These are phyloP conservation scores for Colius striatus DNA, from an alignment of 2,113 vertebrate genomes.

Conservation along the genomic window DNA sequence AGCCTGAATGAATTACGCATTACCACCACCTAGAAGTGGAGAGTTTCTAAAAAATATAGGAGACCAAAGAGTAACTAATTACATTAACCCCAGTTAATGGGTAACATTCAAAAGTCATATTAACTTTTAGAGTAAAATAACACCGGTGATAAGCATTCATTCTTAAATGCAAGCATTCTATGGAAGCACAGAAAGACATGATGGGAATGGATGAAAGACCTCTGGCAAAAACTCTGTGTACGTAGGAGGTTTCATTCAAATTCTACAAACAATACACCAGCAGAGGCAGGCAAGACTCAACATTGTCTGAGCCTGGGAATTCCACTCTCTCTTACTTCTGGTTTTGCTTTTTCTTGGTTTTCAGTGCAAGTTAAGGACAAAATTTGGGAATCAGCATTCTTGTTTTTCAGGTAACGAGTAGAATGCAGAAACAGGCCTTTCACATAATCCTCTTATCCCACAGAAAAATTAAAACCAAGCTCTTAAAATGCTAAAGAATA, in stretches of 20 bases:
- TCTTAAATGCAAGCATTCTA: background rate
- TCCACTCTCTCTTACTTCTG: background rate
- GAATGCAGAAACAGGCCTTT: background rate
- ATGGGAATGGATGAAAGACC: background rate
- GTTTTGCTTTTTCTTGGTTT: background rate
- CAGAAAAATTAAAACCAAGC: background rate
- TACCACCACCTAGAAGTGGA: background rate
- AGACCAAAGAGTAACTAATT: slow-evolving; percentile 10
- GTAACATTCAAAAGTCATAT: slow-evolving; percentile 21
- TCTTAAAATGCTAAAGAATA: background rate
- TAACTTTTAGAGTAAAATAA: slow-evolving; percentile 22
- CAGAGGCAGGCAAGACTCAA: background rate
- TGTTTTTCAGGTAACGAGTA: background rate
- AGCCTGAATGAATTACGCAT: background rate
- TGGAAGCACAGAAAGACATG: background rate
- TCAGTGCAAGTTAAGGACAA: background rate
- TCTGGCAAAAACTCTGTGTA: background rate
- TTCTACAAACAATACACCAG: background rate
- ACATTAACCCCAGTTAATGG: slow-evolving; percentile 21
- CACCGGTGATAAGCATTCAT: background rate
- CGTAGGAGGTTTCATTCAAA: background rate
- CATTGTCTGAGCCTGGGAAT: background rate
- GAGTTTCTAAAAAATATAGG: background rate
- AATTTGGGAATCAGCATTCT: background rate
- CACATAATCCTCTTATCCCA: background rate